These are phyloP conservation scores for Chaetorhynchus papuensis DNA, from an alignment of 2,113 vertebrate species.

Conservation along the genomic window DNA sequence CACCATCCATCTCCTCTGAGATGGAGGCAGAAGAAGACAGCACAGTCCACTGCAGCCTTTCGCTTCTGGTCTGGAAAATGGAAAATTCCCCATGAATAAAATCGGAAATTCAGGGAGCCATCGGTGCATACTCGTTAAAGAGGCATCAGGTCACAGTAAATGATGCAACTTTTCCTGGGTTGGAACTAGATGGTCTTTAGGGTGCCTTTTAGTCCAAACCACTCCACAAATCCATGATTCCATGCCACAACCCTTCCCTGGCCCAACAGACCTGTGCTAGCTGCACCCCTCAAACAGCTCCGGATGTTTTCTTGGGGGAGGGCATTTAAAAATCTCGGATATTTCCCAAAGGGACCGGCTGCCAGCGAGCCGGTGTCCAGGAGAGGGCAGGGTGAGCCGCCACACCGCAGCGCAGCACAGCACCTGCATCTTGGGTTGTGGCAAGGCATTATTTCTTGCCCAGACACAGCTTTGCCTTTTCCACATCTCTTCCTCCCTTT, in stretches of 20 bases:
- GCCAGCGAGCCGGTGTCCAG: not conserved
- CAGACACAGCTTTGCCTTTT: not conserved
- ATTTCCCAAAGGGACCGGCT: not conserved
- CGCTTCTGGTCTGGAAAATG: not conserved
- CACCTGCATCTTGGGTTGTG: accelerated
- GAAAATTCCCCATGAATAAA: not conserved
- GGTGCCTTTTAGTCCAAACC: not conserved
- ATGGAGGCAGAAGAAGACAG: not conserved
- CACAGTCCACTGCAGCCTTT: not conserved
- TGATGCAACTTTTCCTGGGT: too few species aligned
- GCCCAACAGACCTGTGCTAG: not conserved
- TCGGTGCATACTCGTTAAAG: not conserved
- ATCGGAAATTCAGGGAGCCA: not conserved
- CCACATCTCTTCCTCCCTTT: not conserved
- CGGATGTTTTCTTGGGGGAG: not conserved
- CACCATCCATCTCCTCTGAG: not conserved
- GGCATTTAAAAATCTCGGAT: not conserved
- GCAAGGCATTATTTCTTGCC: not conserved
- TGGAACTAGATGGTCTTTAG: not conserved
- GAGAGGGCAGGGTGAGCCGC: not conserved
- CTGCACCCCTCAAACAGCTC: not conserved
- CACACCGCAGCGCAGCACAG: accelerated
- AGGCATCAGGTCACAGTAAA: not conserved
- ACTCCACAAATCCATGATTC: not conserved
- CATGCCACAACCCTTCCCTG: not conserved